Evolutionary conservation across 2,797 vertebrate genomes (phyloP).

Genomic region (Furcifer pardalis): DNA sequence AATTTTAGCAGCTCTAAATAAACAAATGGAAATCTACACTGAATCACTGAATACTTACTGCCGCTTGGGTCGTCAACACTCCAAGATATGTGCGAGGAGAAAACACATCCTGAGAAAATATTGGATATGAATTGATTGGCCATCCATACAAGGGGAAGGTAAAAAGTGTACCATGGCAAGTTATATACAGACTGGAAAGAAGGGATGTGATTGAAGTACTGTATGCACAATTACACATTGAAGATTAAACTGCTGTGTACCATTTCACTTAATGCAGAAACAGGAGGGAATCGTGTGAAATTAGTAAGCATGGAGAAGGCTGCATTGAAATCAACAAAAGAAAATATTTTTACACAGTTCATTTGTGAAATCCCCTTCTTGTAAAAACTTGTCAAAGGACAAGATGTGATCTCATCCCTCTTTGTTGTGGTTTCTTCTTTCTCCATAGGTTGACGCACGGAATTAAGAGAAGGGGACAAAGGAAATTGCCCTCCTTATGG

Average conservation of each 20-base stretch:
- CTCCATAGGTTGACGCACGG: background rate
- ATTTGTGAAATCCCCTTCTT: conserved; percentile 3
- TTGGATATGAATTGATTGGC: background rate
- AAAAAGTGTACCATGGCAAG: conserved; percentile 11
- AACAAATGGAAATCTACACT: background rate
- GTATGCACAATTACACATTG: conserved; percentile 34
- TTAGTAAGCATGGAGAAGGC: conserved; percentile 1
- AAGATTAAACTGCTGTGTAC: conserved; percentile 16
- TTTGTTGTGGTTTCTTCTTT: background rate
- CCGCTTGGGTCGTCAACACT: background rate
- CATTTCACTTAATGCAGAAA: conserved; percentile 27
- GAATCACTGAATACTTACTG: background rate
- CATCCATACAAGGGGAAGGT: conserved; percentile 3
- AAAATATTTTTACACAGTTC: conserved; percentile 5
- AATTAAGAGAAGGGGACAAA: background rate
- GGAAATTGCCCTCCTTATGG: background rate
- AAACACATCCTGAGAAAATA: no score
- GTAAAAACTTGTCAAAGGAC: background rate
- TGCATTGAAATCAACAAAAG: conserved; percentile 5
- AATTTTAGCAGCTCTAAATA: background rate
- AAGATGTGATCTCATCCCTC: background rate
- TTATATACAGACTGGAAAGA: conserved; percentile 28
- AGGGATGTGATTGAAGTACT: conserved; percentile 32
- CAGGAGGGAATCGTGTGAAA: conserved; percentile 17
- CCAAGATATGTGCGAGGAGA: background rate